These are phyloP conservation scores for Drosophila ogumai DNA, from an alignment of 1,140 invertebrate genomes.

Conservation along the genomic window DNA sequence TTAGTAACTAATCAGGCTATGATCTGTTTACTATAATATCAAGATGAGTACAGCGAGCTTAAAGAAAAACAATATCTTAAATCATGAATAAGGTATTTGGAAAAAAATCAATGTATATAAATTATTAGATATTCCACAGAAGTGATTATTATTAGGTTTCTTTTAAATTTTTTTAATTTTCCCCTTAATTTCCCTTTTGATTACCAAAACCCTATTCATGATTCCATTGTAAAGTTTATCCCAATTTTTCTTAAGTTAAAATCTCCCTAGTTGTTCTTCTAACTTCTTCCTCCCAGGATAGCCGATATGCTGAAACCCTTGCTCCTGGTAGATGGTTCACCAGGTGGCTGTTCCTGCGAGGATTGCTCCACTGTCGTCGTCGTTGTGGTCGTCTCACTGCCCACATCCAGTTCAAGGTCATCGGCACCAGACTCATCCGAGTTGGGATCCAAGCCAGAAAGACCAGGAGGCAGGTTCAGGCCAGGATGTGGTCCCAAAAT, in stretches of 20 bases:
- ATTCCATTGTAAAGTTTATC: not conserved
- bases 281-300: slow-evolving; percentile 75
- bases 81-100: slow-evolving; percentile 3
- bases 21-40: slow-evolving; percentile 34
- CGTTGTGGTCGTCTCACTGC: slow-evolving; percentile 54
- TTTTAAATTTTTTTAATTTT: not conserved
- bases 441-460: slow-evolving; percentile 45
- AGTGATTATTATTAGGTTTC: not conserved
- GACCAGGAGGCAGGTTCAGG: slow-evolving; percentile 48
- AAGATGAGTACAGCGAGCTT: slow-evolving; percentile 24
- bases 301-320: slow-evolving; percentile 82
- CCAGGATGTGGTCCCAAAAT: slow-evolving; percentile 63
- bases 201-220: not conserved
- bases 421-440: slow-evolving; percentile 61
- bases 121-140: not conserved
- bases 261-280: slow-evolving; percentile 1
- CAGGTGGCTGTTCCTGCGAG: slow-evolving; percentile 12
- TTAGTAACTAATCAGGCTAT: slow-evolving; percentile 67
- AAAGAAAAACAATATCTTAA: not conserved
- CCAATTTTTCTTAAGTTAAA: not conserved
- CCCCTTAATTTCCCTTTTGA: not conserved
- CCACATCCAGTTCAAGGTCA: slow-evolving; percentile 73
- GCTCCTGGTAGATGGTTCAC: slow-evolving; percentile 43
- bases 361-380: slow-evolving; percentile 34
- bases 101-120: no score